phyloP scores from a whole-genome alignment of 2,888 invertebrate species.

The Branchipolynoe longqiensis region DNA sequence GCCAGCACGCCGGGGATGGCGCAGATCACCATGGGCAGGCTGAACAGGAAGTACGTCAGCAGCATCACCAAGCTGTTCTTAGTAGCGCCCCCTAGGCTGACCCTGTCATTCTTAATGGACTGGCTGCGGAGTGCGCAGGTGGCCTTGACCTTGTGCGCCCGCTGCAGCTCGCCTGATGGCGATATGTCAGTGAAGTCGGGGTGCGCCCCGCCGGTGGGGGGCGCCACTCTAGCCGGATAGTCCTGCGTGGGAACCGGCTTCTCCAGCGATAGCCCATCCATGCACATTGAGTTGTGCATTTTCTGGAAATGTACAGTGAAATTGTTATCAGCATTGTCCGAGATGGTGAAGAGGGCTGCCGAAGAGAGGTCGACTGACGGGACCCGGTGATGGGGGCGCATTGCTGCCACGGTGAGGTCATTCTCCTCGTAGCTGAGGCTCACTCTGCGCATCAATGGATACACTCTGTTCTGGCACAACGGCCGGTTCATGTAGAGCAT shows the following conservation, averaged over 20 bases:
- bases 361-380: conserved; percentile 30
- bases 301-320: conserved; percentile 76
- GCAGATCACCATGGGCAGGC: conserved; percentile 75
- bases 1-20: conserved; percentile 70
- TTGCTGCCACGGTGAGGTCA: conserved; percentile 55
- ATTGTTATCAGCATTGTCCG: conserved; percentile 64
- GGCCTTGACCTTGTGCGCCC: conserved; percentile 74
- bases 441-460: conserved; percentile 68
- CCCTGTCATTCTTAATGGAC: conserved; percentile 72
- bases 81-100: conserved; percentile 75
- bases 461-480: conserved; percentile 71
- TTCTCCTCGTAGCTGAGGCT: conserved; percentile 71
- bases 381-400: conserved; percentile 59
- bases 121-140: conserved; percentile 72
- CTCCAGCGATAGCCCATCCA: conserved; percentile 74
- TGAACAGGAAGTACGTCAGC: conserved; percentile 72
- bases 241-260: conserved; percentile 71
- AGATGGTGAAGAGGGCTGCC: conserved; percentile 66
- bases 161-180: conserved; percentile 73
- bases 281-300: conserved; percentile 69
- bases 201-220: conserved; percentile 65
- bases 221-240: not conserved
- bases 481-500: conserved; percentile 66
- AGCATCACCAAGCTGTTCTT: conserved; percentile 79
- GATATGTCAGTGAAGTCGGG: conserved; percentile 78